phyloP scores from a whole-genome alignment of 2,797 vertebrate species.

The Pangasius djambal region DNA sequence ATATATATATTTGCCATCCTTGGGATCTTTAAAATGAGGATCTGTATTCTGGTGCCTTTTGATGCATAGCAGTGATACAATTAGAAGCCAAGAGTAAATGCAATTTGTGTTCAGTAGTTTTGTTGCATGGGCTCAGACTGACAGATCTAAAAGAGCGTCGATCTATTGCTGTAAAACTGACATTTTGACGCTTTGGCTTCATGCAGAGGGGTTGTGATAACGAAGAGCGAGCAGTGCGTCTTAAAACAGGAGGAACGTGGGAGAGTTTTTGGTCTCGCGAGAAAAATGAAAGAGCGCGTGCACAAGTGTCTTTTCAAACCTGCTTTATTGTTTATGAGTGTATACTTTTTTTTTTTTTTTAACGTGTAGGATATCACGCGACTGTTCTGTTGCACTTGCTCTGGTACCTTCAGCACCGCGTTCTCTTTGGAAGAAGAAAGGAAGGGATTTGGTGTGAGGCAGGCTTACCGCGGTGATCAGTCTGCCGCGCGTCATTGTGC shows the following conservation, averaged over 20 bases:
- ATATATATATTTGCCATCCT: background rate
- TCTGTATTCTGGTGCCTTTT: background rate
- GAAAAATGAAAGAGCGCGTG: background rate
- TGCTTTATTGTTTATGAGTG: background rate
- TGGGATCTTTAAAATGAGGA: background rate
- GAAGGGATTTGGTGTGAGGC: too few relatives aligned
- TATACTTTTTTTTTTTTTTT: background rate
- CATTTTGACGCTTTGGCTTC: background rate
- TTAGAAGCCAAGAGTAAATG: background rate
- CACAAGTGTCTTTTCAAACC: background rate
- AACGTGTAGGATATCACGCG: too few relatives aligned
- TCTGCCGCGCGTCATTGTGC: background rate
- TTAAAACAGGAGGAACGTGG: background rate
- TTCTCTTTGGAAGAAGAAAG: background rate
- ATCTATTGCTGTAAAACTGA: background rate
- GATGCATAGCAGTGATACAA: background rate
- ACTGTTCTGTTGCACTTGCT: background rate
- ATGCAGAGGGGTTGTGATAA: background rate
- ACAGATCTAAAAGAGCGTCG: background rate
- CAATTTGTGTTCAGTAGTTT: background rate
- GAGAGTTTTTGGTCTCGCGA: conserved; percentile 6
- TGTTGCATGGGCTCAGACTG: background rate
- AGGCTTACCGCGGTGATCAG: background rate
- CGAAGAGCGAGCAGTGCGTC: background rate
- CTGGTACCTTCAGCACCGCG: background rate